Evolutionary conservation across 1,140 invertebrate genomes (phyloP).

Genomic region (Metaphire vulgaris): DNA sequence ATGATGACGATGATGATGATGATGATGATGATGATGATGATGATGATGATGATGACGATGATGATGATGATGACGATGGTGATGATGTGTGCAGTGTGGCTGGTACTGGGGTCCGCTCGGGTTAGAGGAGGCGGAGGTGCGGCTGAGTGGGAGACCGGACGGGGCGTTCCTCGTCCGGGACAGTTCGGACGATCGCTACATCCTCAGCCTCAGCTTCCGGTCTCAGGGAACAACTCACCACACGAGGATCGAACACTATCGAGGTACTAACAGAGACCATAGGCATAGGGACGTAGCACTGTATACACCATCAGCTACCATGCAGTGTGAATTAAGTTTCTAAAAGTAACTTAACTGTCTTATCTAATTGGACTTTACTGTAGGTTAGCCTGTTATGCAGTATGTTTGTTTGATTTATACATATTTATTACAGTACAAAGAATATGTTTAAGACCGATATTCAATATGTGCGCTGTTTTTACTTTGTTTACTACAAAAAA

Average conservation of each 20-base stretch:
- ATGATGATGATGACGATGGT: neutral
- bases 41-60: slow-evolving; percentile 1
- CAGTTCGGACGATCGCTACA: slow-evolving; percentile 93
- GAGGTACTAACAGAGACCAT: too few relatives aligned
- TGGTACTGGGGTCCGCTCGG: slow-evolving; percentile 98
- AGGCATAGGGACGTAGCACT: too few relatives aligned
- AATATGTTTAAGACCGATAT: too few relatives aligned
- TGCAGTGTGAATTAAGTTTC: too few relatives aligned
- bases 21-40: slow-evolving; percentile 2
- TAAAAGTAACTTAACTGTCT: too few relatives aligned
- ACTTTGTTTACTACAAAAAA: too few relatives aligned
- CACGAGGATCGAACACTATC: slow-evolving; percentile 93
- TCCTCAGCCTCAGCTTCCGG: slow-evolving; percentile 93
- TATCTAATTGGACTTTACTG: too few relatives aligned
- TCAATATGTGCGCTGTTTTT: too few relatives aligned
- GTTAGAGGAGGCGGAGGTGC: slow-evolving; percentile 85
- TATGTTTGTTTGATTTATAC: too few relatives aligned
- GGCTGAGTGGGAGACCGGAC: slow-evolving; percentile 86
- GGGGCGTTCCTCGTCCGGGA: slow-evolving; percentile 89
- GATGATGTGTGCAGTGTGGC: slow-evolving; percentile 66
- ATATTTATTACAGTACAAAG: too few relatives aligned
- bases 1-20: slow-evolving; percentile 1
- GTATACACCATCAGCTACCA: too few relatives aligned
- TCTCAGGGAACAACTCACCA: slow-evolving; percentile 84
- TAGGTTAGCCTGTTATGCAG: too few relatives aligned